Evolutionary conservation across 2,888 invertebrate species (phyloP).

Genomic region (Hypomecis atomaria): DNA sequence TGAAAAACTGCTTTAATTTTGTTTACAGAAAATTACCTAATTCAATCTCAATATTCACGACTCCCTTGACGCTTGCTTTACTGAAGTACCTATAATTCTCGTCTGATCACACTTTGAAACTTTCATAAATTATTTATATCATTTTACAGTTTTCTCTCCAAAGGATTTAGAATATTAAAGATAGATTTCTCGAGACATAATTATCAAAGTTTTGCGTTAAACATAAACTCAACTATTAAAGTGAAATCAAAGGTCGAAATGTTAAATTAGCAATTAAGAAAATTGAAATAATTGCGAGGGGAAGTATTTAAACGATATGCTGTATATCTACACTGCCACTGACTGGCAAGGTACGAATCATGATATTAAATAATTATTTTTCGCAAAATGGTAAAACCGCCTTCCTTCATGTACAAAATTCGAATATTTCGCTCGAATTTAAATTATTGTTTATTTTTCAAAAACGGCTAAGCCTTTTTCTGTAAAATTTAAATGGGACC

Average conservation of each 20-base stretch:
- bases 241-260: constrained; percentile 16
- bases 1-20: background rate
- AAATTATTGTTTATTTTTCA: no score
- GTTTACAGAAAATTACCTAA: background rate
- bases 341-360: no score
- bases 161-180: constrained; percentile 9
- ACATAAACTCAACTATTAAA: constrained; percentile 14
- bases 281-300: background rate
- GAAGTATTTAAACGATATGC: no score
- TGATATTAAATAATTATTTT: no score
- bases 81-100: background rate
- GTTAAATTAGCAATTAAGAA: constrained; percentile 19
- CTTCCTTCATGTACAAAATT: no score
- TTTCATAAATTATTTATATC: constrained; percentile 6
- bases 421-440: no score
- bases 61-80: background rate
- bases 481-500: no score
- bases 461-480: no score
- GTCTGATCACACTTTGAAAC: background rate
- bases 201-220: constrained; percentile 17
- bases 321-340: no score
- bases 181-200: constrained; percentile 11
- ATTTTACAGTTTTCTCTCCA: constrained; percentile 5
- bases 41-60: background rate
- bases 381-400: no score